phyloP scores from a whole-genome alignment of 2,888 invertebrate species.

The Aspidiotus rigidus region DNA sequence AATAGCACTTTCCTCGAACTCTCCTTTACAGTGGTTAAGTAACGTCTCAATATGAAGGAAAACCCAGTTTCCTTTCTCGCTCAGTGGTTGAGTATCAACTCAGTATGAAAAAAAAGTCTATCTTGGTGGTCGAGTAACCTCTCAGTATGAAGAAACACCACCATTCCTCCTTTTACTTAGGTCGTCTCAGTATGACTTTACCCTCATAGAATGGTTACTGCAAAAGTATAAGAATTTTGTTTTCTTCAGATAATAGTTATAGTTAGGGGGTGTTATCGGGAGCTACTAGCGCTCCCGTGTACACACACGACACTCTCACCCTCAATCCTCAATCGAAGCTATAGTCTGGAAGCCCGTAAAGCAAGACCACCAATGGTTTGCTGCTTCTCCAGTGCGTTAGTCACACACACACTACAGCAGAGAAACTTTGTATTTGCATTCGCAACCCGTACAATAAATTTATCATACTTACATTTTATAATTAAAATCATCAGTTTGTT shows the following conservation, averaged over 20 bases:
- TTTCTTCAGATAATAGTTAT: too few species aligned
- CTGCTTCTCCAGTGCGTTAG: too few species aligned
- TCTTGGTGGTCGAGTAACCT: too few species aligned
- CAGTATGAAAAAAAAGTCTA: too few species aligned
- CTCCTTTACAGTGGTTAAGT: neutral
- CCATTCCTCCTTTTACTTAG: neutral
- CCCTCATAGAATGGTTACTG: neutral
- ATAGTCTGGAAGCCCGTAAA: too few species aligned
- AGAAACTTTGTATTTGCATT: too few species aligned
- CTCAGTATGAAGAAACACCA: neutral
- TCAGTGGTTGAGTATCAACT: too few species aligned
- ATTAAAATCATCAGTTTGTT: slow-evolving; percentile 62
- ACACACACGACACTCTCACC: neutral
- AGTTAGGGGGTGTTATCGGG: slow-evolving; percentile 1
- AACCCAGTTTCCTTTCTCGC: too few species aligned
- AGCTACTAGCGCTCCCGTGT: neutral
- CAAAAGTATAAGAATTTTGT: too few species aligned
- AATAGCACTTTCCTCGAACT: neutral
- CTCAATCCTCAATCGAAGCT: neutral
- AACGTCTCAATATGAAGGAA: neutral
- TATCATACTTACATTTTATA: slow-evolving; percentile 49
- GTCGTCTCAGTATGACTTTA: neutral
- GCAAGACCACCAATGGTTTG: too few species aligned
- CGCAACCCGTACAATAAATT: neutral
- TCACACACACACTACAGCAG: too few species aligned